Evolutionary conservation across 2,797 vertebrate genomes (phyloP), one percentile per base, ranked within the genome.

Genomic region (Epinephelus malabaricus): DNA sequence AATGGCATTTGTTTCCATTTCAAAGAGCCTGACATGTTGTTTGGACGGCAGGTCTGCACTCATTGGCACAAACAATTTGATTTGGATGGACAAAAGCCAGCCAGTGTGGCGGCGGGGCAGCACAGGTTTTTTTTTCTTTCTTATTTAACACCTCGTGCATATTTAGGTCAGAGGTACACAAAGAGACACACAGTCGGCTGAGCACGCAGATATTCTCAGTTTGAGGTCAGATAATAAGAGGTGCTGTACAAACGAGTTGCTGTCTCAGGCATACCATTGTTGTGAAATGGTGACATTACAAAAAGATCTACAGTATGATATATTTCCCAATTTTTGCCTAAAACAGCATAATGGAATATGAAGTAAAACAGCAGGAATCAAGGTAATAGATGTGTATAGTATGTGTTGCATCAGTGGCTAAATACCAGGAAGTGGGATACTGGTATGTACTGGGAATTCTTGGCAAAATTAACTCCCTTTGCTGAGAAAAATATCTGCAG

Each of bases 1-100:
- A 86, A 13, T 72, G 63, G 70, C 72, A 76, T 88, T 89, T 86
- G 79, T 90, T 89, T 86, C 74, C 67, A 82, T 86, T 84, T 83
- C 69, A 83, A 90, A 86, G 60, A 81, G 77, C 14, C 27, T 73
- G 79, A 88, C 83, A 27, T 51, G 81, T 43, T 79, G 76, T 83
- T 83, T 85, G 74, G 76, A 83, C 9, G 11, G 74, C 71, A 67
- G 82, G 56, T 85, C 62, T 69, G 58, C 12, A 38, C 70, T 84
- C 18, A 8, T 49, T 83, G 81, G 68, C 74, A 74, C 77, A 73
- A 73, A 78, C 67, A 69, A 47, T 83, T 78, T 69, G 74, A 90
- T 85, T 78, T 81, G 65, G 65, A 79, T 73, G 71, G 88, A 83
- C 59, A 58, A 49, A 71, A 81, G 66, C 72, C 78, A 78, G 81